Conservation (phyloP, 2,888 invertebrate species). For the Pseudococcus jackbeardsleyi region DNA sequence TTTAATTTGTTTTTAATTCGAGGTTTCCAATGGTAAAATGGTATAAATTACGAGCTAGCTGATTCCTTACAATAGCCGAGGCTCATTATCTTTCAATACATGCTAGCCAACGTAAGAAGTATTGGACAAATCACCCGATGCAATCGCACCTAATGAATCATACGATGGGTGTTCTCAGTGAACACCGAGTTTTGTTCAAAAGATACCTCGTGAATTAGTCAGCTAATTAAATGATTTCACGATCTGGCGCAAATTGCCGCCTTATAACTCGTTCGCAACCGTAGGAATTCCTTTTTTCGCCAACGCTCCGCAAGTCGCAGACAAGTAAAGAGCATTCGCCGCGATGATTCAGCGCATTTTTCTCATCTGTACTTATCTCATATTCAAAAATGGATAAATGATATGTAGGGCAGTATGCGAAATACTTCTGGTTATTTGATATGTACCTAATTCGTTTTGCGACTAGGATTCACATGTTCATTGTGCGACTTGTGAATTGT, state of each 20-base stretch:
- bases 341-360: conserved; percentile 4
- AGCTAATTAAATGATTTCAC: conserved; percentile 50
- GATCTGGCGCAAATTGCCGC: conserved; percentile 32
- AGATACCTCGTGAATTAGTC: conserved; percentile 38
- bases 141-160: conserved; percentile 13
- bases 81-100: conserved; percentile 36
- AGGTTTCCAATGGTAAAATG: conserved; percentile 15
- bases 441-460: conserved; percentile 6
- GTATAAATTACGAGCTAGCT: background rate
- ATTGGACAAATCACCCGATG: conserved; percentile 20
- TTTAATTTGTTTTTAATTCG: conserved; percentile 50
- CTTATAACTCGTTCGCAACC: background rate
- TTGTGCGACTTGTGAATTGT: background rate
- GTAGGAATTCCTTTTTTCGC: conserved; percentile 1
- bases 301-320: background rate
- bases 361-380: background rate
- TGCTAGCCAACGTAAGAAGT: background rate
- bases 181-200: background rate
- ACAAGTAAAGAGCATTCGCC: background rate
- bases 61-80: background rate
- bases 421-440: background rate
- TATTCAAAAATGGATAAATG: background rate
- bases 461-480: background rate
- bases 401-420: conserved; percentile 45
- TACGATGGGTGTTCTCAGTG: background rate